Percentiles rank a stretch among this genome's conserved stretches.
phyloP scores from a whole-genome alignment of 2,113 vertebrate genomes.

The Halcyon senegalensis region DNA sequence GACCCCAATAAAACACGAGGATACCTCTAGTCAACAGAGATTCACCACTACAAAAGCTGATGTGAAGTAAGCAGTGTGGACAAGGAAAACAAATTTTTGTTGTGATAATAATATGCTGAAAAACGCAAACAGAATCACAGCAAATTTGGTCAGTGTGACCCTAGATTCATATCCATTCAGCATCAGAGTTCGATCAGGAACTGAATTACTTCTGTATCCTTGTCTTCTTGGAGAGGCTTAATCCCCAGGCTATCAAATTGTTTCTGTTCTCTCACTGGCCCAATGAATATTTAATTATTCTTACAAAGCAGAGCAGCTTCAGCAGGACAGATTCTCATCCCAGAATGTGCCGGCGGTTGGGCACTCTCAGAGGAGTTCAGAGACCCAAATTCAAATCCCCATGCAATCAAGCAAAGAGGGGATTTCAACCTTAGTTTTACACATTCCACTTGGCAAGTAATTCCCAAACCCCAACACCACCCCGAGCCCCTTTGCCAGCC shows the following conservation, averaged over 20 bases:
- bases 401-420: conserved; percentile 38
- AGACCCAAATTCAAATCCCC: conserved; percentile 73
- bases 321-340: conserved; percentile 69
- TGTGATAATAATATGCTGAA: not conserved
- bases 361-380: conserved; percentile 66
- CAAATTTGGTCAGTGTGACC: not conserved
- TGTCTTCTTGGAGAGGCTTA: conserved; percentile 55
- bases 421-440: conserved; percentile 66
- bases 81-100: not conserved
- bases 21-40: not conserved
- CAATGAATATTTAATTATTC: conserved; percentile 74
- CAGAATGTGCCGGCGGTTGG: conserved; percentile 56
- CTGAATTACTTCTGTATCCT: conserved; percentile 56
- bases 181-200: conserved; percentile 19
- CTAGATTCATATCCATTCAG: not conserved
- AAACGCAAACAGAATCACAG: not conserved
- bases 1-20: not conserved
- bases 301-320: conserved; percentile 71
- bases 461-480: not conserved
- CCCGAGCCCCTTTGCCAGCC: not conserved
- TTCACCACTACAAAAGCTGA: not conserved
- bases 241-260: conserved; percentile 70
- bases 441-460: conserved; percentile 27
- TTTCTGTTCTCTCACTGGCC: conserved; percentile 72
- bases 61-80: not conserved